Evolutionary conservation across 2,888 invertebrate genomes (phyloP).

Genomic region (Baccha elongata): DNA sequence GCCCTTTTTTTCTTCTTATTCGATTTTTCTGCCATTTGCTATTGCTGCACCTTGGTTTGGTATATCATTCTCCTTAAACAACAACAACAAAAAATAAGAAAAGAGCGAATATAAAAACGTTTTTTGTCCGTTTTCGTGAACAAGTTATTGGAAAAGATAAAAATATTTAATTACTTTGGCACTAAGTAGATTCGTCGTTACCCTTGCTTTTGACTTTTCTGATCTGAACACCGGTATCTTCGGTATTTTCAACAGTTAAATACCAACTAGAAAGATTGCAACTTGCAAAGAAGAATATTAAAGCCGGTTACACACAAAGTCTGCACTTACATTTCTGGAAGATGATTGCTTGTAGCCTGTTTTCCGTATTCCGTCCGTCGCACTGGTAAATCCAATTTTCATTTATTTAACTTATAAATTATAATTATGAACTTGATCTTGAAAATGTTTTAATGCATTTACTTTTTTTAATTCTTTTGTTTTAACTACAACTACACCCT

Average conservation of each 20-base stretch:
- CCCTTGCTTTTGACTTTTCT: neutral
- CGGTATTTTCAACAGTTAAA: slow-evolving; percentile 34
- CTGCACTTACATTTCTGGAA: slow-evolving; percentile 60
- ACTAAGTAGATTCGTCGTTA: neutral
- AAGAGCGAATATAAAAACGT: slow-evolving; percentile 10
- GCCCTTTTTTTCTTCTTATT: slow-evolving; percentile 48
- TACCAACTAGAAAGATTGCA: slow-evolving; percentile 23
- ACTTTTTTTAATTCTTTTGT: slow-evolving; percentile 34
- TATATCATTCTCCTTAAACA: slow-evolving; percentile 13
- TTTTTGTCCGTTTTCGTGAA: slow-evolving; percentile 22
- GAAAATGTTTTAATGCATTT: slow-evolving; percentile 25
- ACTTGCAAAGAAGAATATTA: slow-evolving; percentile 17
- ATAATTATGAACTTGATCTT: slow-evolving; percentile 15
- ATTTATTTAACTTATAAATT: slow-evolving; percentile 19
- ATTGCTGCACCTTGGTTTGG: slow-evolving; percentile 26
- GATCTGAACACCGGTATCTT: slow-evolving; percentile 1
- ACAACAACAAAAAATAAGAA: slow-evolving; percentile 1
- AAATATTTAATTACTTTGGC: slow-evolving; percentile 25
- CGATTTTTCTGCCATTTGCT: slow-evolving; percentile 23
- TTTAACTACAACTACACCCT: slow-evolving; percentile 66
- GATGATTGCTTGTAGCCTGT: slow-evolving; percentile 2
- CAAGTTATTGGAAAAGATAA: slow-evolving; percentile 32
- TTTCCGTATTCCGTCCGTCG: slow-evolving; percentile 11
- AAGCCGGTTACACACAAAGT: slow-evolving; percentile 59
- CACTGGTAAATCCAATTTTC: slow-evolving; percentile 69